Percentiles rank a stretch among this genome's conserved stretches.
phyloP scores from a whole-genome alignment of 2,797 vertebrate genomes.

The Cynodonichthys magdalenae region DNA sequence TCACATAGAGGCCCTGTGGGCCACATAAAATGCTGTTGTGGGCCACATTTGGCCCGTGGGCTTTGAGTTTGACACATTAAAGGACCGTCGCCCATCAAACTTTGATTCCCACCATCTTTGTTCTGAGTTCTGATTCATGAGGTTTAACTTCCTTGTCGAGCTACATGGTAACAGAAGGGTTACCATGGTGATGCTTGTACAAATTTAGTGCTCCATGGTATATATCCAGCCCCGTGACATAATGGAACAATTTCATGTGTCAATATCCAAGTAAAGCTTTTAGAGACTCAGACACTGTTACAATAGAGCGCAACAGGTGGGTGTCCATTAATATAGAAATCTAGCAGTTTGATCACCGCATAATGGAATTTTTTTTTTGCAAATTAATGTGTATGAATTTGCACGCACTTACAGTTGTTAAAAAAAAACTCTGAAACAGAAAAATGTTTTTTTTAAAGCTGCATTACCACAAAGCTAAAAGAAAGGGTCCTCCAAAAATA shows the following conservation, averaged over 20 bases:
- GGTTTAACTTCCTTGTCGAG: conserved; percentile 1
- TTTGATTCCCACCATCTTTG: not conserved
- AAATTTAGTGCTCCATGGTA: conserved; percentile 12
- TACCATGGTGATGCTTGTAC: conserved; percentile 31
- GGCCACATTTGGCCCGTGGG: too few species aligned
- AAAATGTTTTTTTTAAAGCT: not conserved
- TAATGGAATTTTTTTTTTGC: conserved; percentile 28
- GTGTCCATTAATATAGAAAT: conserved; percentile 24
- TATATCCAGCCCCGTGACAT: conserved; percentile 19
- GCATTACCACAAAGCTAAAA: conserved; percentile 6
- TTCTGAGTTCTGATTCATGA: not conserved
- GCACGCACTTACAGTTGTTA: not conserved
- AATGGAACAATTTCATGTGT: conserved; percentile 22
- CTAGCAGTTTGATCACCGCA: conserved; percentile 17
- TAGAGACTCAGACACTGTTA: conserved; percentile 9
- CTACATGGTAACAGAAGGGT: conserved; percentile 9
- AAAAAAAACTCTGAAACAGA: not conserved
- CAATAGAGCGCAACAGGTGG: conserved; percentile 13
- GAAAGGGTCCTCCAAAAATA: not conserved
- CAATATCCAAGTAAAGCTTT: conserved; percentile 32
- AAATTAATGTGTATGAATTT: not conserved
- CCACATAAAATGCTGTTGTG: too few species aligned
- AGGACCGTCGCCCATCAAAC: too few species aligned
- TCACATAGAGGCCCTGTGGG: too few species aligned
- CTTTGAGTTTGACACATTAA: too few species aligned